Conservation (phyloP, 2,797 vertebrate genomes). For the Apodemus agrarius region DNA sequence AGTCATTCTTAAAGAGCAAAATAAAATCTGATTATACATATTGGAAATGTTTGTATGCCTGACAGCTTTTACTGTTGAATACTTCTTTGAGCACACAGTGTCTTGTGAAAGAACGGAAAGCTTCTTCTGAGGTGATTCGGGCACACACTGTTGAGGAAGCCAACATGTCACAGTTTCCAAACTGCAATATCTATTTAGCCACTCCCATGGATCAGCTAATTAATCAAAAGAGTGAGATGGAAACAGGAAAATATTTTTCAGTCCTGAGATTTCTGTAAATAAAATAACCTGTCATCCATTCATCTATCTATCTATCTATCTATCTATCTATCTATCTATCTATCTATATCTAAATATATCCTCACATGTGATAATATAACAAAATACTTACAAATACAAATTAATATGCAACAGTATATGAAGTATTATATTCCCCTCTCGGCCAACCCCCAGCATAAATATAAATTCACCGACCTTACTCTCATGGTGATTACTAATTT, state of each 20-base stretch:
- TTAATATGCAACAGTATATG: not conserved
- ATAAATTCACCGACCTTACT: not conserved
- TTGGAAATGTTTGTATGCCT: constrained; percentile 25
- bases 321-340: not conserved
- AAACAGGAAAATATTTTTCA: constrained; percentile 1
- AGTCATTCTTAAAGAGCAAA: constrained; percentile 63
- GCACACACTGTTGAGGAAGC: constrained; percentile 21
- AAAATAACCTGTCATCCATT: not conserved
- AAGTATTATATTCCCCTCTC: not conserved
- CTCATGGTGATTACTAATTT: not conserved
- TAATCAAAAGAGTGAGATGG: constrained; percentile 45
- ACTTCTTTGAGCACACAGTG: constrained; percentile 4
- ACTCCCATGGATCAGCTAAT: constrained; percentile 32
- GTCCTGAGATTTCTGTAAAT: not conserved
- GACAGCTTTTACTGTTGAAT: constrained; percentile 23
- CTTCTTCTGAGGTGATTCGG: not conserved
- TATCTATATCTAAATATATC: not conserved
- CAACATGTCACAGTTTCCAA: constrained; percentile 54
- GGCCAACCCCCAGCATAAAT: not conserved
- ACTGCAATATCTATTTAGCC: not conserved
- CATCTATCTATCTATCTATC: not conserved
- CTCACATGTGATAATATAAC: not conserved
- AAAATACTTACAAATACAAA: constrained; percentile 7
- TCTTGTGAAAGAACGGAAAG: constrained; percentile 12
- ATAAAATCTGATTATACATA: constrained; percentile 44